Base-by-base conservation (phyloP, 2,797 vertebrate species). In the Microctenopoma steveboyesi region DNA sequence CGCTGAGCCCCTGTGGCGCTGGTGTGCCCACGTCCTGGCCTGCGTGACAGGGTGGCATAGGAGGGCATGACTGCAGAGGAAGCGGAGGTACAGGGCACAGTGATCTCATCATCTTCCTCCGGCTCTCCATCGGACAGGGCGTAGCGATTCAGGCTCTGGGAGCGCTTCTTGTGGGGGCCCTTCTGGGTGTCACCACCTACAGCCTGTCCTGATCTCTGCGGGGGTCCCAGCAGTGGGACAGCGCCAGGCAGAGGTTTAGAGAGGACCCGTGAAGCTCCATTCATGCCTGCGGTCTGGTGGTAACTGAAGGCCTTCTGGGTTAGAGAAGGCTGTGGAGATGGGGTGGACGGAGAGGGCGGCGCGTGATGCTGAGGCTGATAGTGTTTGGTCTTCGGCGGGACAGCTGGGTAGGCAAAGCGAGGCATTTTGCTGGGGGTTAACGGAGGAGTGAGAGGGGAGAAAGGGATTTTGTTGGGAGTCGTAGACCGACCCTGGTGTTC, bases 41-140 rank as follows among this genome's bases (percentile, higher is more conserved):
- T 92, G 64, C 96, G 94, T 0, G 95, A 96, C 43, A 99, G 91
- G 0, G 97, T 99, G 82, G 96, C 97, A 0, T 98, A 99, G 15
- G 96, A 96, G 15, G 95, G 93, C 88, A 96, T 33, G 10, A 86
- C 64, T 4, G 78, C 93, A 7, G 87, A 87, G 30, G 87, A 65
- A 2, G 78, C 40, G 0, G 81, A 55, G 91, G 75, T 84, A 43
- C 64, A 13, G 1, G 69, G 11, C 2, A 66, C 16, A 4, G 39
- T 0, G 0, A 22, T 63, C 18, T 72, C 67, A 0, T 90, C 88
- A 2, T 96, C 96, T 4, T 95, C 95, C 1, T 96, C 96, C 0
- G 92, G 87, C 49, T 98, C 97, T 2, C 95, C 96, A 0, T 98
- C 96, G 0, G 95, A 95, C 37, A 96, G 80, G 0, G 96, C 94